Evolutionary conservation across 2,113 vertebrate species (phyloP).

Genomic region (Clarias gariepinus): DNA sequence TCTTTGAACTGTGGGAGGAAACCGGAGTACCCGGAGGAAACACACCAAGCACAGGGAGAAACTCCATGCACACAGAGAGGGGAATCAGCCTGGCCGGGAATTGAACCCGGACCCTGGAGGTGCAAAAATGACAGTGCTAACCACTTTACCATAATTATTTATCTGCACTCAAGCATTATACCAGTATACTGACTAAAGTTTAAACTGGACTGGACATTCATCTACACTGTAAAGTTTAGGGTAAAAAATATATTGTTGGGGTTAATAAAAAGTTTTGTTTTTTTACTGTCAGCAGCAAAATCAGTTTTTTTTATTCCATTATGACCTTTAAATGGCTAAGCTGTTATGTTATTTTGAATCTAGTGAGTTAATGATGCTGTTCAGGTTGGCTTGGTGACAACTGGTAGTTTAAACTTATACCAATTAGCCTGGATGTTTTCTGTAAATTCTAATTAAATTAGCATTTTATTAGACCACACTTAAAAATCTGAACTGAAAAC

Average conservation of each 20-base stretch:
- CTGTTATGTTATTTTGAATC: not conserved
- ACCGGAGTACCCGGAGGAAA: too few species aligned
- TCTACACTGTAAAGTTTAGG: not conserved
- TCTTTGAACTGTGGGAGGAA: too few species aligned
- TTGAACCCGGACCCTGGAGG: too few species aligned
- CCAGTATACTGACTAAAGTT: not conserved
- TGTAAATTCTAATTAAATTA: not conserved
- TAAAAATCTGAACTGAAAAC: not conserved
- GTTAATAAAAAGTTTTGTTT: not conserved
- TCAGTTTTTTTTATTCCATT: not conserved
- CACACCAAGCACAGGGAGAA: too few species aligned
- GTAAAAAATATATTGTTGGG: not conserved
- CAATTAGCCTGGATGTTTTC: not conserved
- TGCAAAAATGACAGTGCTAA: too few species aligned
- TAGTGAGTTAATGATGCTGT: not conserved
- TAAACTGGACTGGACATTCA: not conserved
- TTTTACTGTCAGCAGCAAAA: not conserved
- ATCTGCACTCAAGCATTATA: not conserved
- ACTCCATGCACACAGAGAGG: too few species aligned
- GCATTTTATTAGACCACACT: not conserved
- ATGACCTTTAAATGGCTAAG: not conserved
- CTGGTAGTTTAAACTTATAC: not conserved
- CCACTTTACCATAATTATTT: not conserved
- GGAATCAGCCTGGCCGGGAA: too few species aligned
- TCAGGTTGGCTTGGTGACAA: not conserved